Evolutionary conservation across 53 echinoderm and acorn worm genomes (phyloP).

Genomic region (Stichopus horrens): DNA sequence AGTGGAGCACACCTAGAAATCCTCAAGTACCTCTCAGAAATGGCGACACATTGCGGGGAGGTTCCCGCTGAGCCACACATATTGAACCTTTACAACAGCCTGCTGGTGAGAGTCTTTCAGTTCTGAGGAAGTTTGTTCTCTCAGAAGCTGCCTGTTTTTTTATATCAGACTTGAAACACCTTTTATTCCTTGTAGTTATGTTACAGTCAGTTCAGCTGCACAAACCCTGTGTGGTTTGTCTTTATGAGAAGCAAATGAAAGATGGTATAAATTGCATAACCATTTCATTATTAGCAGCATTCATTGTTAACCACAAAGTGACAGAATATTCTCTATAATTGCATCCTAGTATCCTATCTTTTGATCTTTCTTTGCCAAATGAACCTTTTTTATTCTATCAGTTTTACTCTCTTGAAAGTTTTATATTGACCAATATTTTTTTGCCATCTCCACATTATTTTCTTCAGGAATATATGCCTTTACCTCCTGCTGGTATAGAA

Average conservation of each 20-base stretch:
- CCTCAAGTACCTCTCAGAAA: constrained; percentile 74
- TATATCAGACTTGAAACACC: too few relatives aligned
- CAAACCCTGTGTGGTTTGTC: too few relatives aligned
- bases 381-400: too few relatives aligned
- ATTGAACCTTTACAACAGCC: constrained; percentile 58
- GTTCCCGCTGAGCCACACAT: constrained; percentile 52
- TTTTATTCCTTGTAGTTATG: too few relatives aligned
- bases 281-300: too few relatives aligned
- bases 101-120: constrained; percentile 63
- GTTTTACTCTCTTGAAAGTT: too few relatives aligned
- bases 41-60: constrained; percentile 66
- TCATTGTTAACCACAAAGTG: too few relatives aligned
- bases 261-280: too few relatives aligned
- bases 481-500: constrained; percentile 70
- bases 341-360: not conserved
- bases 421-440: not conserved
- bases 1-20: constrained; percentile 72
- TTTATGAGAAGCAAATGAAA: too few relatives aligned
- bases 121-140: too few relatives aligned
- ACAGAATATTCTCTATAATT: not conserved
- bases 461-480: constrained; percentile 87
- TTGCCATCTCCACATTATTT: not conserved
- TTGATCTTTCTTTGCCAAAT: not conserved
- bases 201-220: too few relatives aligned
- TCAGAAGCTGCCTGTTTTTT: too few relatives aligned